A percentile compares a stretch with the other conserved stretches of the same genome.
Conservation (phyloP, 2,888 invertebrate species). For the Polymixis lichenea region DNA sequence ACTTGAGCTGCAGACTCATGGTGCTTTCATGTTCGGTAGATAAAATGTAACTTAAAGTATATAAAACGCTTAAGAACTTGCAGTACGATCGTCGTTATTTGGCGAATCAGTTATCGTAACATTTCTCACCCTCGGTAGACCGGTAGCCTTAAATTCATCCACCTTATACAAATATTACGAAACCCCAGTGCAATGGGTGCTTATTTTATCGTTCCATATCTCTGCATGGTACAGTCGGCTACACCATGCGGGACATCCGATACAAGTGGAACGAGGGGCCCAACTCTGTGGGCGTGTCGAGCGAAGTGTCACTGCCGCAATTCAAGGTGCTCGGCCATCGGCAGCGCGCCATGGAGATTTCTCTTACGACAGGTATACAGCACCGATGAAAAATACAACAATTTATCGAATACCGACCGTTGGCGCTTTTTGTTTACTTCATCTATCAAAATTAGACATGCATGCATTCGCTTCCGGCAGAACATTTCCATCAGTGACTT, state of each 20-base stretch:
- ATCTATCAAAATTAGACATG: conserved; percentile 55
- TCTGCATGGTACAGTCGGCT: conserved; percentile 95
- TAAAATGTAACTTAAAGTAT: conserved; percentile 66
- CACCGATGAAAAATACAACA: conserved; percentile 73
- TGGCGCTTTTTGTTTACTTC: conserved; percentile 55
- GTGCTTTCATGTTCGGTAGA: conserved; percentile 76
- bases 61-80: conserved; percentile 68
- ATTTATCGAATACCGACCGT: conserved; percentile 50
- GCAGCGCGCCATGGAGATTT: conserved; percentile 98
- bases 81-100: conserved; percentile 61
- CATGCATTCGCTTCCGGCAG: conserved; percentile 72
- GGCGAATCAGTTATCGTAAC: conserved; percentile 64
- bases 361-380: conserved; percentile 96
- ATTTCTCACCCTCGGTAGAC: conserved; percentile 74
- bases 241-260: conserved; percentile 99
- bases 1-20: conserved; percentile 68
- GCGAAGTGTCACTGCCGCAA: conserved; percentile 98
- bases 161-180: conserved; percentile 73
- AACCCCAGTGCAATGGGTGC: conserved; percentile 90
- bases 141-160: conserved; percentile 69
- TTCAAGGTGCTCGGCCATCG: conserved; percentile 99
- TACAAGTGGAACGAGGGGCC: conserved; percentile 99
- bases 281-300: conserved; percentile 97
- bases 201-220: conserved; percentile 88
- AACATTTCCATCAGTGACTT: conserved; percentile 51